Conservation (phyloP, 2,797 vertebrate genomes). For the Peromyscus melanophrys region DNA sequence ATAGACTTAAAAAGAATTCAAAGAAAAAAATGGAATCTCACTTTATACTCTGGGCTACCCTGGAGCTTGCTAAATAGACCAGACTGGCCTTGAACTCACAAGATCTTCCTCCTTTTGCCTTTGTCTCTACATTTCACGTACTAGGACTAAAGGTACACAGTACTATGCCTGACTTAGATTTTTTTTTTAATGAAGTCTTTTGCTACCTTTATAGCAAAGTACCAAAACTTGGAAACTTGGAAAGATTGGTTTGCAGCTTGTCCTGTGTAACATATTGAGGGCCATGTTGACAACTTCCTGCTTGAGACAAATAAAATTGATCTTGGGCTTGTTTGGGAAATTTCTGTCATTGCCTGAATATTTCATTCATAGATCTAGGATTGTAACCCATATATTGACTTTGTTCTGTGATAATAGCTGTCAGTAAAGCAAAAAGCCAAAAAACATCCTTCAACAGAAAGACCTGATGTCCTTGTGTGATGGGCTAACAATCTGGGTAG, state of each 20-base stretch:
- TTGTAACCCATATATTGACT: neutral
- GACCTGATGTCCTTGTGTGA: neutral
- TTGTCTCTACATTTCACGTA: neutral
- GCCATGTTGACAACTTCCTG: neutral
- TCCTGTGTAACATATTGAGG: neutral
- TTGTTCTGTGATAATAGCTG: neutral
- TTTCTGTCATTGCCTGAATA: neutral
- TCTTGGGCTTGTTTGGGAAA: neutral
- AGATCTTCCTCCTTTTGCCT: neutral
- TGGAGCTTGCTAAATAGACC: neutral
- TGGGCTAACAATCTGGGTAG: neutral
- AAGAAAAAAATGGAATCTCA: neutral
- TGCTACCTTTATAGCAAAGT: neutral
- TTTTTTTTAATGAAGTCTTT: neutral
- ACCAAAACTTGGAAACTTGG: neutral
- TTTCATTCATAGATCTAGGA: neutral
- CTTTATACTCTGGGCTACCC: too few relatives aligned
- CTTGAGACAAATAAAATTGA: neutral
- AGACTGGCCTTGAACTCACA: neutral
- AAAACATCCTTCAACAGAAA: neutral
- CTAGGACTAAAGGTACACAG: neutral
- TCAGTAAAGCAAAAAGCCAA: neutral
- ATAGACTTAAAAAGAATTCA: too few relatives aligned
- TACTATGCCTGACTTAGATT: neutral
- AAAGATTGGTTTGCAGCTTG: neutral